Evolutionary conservation across 2,113 vertebrate genomes (phyloP), one percentile per base, ranked within the genome.

Genomic region (Oncorhynchus mykiss): DNA sequence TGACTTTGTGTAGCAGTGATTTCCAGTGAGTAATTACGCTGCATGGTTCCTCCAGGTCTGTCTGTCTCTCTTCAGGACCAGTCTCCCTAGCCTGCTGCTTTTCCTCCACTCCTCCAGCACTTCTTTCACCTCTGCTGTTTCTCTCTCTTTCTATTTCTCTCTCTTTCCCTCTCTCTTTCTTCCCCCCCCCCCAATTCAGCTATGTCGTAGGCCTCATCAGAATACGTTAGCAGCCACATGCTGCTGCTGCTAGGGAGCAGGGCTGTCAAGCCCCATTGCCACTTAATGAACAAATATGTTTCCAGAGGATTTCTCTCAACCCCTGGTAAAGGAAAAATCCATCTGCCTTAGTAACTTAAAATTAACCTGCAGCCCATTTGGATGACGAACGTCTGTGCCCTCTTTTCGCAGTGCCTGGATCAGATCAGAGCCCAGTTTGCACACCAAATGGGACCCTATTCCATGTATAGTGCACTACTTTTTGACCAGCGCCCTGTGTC

Each of bases 261-360:
- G 82, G 70, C 84, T 89, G 88, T 87, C 85, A 82, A 79, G 89
- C 88, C 83, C 89, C 88, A 89, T 90, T 89, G 88, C 81, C 81
- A 82, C 76, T 85, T 89, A 87, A 93, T 90, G 84, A 92, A 88
- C 88, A 90, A 90, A 90, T 86, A 87, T 83, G 86, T 92, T 90
- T 89, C 79, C 75, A 74, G 79, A 78, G 72, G 75, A 81, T 84
- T 86, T 79, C 67, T 70, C 59, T 31, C 18, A 22, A 49, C 78
- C 75, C 74, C 75, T 73, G 72, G 71, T 85, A 78, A 88, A 86
- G 77, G 76, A 75, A 82, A 81, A 81, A 82, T 60, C 84, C 84
- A 85, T 88, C 84, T 86, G 83, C 83, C 59, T 73, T 29, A n/a
- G 67, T 85, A 79, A 73, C 39, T 49, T 77, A 78, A 78, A 87